A percentile compares a stretch with the other conserved stretches of the same genome.
Conservation (phyloP, 2,888 invertebrate genomes). For the Leptinotarsa haldemani region DNA sequence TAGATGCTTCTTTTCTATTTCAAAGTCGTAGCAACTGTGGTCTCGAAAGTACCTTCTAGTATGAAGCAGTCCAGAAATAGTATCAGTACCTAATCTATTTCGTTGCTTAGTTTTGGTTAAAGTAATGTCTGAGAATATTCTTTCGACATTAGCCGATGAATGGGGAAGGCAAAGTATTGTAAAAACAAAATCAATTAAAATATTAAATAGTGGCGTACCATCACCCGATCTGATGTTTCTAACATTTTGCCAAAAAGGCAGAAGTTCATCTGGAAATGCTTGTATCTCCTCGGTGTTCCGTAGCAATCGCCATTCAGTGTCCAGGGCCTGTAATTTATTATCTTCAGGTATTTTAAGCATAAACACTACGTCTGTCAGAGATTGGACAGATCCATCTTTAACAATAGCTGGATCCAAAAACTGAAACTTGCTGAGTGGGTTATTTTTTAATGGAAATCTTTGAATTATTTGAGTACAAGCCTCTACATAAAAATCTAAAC, state of each 20-base stretch:
- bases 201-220: neutral
- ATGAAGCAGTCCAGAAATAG: slow-evolving; percentile 1
- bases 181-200: slow-evolving; percentile 11
- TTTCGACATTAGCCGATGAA: slow-evolving; percentile 11
- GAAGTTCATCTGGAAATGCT: slow-evolving; percentile 2
- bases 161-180: slow-evolving; percentile 2
- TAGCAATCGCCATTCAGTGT: slow-evolving; percentile 16
- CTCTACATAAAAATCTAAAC: slow-evolving; percentile 22
- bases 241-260: slow-evolving; percentile 17
- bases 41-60: slow-evolving; percentile 1
- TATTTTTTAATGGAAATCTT: slow-evolving; percentile 25
- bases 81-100: slow-evolving; percentile 1
- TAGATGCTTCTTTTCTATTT: neutral
- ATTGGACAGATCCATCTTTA: slow-evolving; percentile 7
- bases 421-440: slow-evolving; percentile 10
- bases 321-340: slow-evolving; percentile 8
- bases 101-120: neutral
- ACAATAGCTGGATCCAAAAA: slow-evolving; percentile 17
- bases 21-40: slow-evolving; percentile 1
- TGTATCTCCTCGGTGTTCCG: slow-evolving; percentile 14
- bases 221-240: slow-evolving; percentile 9
- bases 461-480: slow-evolving; percentile 19
- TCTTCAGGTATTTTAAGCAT: slow-evolving; percentile 11
- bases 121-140: slow-evolving; percentile 1
- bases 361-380: slow-evolving; percentile 4